These are phyloP conservation scores for Phoebastria nigripes DNA, from an alignment of 2,797 vertebrate genomes.

Conservation along the genomic window DNA sequence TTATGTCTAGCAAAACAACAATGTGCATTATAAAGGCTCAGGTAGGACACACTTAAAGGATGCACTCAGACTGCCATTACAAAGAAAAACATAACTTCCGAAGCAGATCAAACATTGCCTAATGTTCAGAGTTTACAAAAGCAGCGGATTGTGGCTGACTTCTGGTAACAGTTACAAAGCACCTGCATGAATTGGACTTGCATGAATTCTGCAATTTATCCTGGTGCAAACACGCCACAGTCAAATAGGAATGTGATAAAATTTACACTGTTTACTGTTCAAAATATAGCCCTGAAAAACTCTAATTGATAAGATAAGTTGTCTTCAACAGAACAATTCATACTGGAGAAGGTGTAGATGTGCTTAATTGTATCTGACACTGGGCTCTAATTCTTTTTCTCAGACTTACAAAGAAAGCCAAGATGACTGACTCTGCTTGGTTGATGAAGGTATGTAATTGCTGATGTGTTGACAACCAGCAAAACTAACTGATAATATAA, in stretches of 20 bases:
- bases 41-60: not conserved
- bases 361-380: not conserved
- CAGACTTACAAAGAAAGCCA: not conserved
- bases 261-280: not conserved
- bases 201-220: not conserved
- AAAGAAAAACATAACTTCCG: not conserved
- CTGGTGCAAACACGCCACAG: not conserved
- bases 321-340: not conserved
- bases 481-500: not conserved
- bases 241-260: not conserved
- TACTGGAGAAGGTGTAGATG: not conserved
- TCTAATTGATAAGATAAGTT: not conserved
- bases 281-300: not conserved
- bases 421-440: not conserved
- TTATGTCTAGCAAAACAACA: not conserved
- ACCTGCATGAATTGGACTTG: not conserved
- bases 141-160: not conserved
- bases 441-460: not conserved
- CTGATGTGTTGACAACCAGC: not conserved
- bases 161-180: not conserved
- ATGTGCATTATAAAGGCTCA: not conserved
- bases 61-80: not conserved
- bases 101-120: not conserved
- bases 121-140: not conserved
- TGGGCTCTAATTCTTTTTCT: not conserved